Evolutionary conservation across 2,797 vertebrate species (phyloP).

Genomic region (Pipistrellus nathusii): DNA sequence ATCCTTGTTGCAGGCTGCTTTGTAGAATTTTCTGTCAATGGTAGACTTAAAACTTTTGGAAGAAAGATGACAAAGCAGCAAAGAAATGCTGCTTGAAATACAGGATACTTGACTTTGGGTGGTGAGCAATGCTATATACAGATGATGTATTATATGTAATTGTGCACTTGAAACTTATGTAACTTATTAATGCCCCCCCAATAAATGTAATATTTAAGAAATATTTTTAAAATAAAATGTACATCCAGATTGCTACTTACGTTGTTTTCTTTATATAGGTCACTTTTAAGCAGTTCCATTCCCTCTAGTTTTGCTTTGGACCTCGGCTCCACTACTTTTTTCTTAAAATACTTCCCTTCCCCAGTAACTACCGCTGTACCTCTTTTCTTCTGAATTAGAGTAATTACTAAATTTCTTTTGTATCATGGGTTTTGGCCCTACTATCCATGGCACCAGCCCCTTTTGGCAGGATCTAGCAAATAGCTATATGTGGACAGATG

Average conservation of each 20-base stretch:
- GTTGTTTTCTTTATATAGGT: background rate
- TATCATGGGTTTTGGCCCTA: background rate
- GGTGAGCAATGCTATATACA: background rate
- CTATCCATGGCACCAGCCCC: background rate
- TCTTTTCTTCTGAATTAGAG: background rate
- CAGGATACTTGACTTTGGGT: background rate
- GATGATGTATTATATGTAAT: background rate
- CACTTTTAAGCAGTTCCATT: background rate
- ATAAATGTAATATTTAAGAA: background rate
- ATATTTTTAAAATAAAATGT: background rate
- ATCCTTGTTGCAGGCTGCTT: background rate
- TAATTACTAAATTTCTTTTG: background rate
- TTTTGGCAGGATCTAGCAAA: background rate
- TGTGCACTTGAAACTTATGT: background rate
- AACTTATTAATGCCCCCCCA: background rate
- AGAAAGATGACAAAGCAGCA: background rate
- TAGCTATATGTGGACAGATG: background rate
- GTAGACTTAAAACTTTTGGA: background rate
- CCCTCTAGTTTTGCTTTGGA: background rate
- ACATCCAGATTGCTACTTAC: background rate
- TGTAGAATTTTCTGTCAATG: background rate
- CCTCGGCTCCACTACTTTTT: background rate
- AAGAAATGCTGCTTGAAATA: background rate
- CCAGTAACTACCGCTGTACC: background rate
- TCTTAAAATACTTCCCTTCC: background rate